Evolutionary conservation across 2,113 vertebrate genomes (phyloP).

Genomic region (Trinectes maculatus): DNA sequence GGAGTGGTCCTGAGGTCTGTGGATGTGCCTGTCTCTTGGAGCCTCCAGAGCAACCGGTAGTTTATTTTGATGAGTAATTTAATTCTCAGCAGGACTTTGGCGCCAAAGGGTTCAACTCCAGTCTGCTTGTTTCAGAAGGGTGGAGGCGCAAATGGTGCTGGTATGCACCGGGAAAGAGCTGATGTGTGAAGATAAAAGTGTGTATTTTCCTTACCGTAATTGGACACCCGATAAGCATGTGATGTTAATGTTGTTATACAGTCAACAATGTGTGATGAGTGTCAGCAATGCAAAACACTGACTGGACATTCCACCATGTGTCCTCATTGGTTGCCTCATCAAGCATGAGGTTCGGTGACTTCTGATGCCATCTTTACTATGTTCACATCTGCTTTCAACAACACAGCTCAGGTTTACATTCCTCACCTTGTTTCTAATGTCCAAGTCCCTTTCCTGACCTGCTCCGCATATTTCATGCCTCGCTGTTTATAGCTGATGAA

Average conservation of each 20-base stretch:
- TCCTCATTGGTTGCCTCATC: slow-evolving; percentile 3
- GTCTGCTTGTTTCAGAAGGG: slow-evolving; percentile 20
- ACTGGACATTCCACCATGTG: slow-evolving; percentile 4
- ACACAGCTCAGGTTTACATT: slow-evolving; percentile 61
- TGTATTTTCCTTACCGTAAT: neutral
- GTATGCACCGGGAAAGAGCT: neutral
- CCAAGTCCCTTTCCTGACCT: slow-evolving; percentile 60
- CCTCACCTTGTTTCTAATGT: slow-evolving; percentile 65
- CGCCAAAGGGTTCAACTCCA: slow-evolving; percentile 28
- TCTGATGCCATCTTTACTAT: slow-evolving; percentile 24
- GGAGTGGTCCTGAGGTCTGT: slow-evolving; percentile 16
- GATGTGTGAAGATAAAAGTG: slow-evolving; percentile 5
- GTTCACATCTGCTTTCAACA: slow-evolving; percentile 50
- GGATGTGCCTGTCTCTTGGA: neutral
- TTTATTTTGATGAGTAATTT: slow-evolving; percentile 62
- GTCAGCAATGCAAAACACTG: neutral
- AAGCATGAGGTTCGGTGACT: neutral
- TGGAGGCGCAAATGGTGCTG: neutral
- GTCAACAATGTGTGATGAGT: slow-evolving; percentile 12
- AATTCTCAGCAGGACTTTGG: slow-evolving; percentile 56
- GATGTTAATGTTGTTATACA: slow-evolving; percentile 9
- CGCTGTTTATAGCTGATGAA: slow-evolving; percentile 64
- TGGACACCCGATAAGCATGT: neutral
- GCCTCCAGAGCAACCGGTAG: slow-evolving; percentile 39
- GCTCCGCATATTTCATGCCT: slow-evolving; percentile 64